Evolutionary conservation across 2,797 vertebrate genomes (phyloP).

Genomic region (Chiroxiphia lanceolata): DNA sequence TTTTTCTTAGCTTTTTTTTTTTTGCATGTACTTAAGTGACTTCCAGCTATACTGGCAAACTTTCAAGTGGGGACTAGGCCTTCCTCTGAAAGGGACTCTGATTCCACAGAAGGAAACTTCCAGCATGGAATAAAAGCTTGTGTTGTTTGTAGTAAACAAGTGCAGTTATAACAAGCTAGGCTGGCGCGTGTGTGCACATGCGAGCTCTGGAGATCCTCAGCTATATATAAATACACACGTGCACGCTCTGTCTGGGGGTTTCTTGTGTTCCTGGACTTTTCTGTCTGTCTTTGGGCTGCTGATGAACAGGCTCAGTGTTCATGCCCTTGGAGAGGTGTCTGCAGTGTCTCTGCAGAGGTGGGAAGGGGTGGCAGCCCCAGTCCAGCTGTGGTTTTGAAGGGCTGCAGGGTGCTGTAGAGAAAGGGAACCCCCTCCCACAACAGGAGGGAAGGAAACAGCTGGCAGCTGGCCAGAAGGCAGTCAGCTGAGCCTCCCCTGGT

Average conservation of each 20-base stretch:
- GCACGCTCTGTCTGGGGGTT: not conserved
- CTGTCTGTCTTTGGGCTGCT: not conserved
- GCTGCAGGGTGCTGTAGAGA: not conserved
- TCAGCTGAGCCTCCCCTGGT: slow-evolving; percentile 2
- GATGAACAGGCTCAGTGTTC: not conserved
- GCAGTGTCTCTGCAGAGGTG: not conserved
- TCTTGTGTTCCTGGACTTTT: not conserved
- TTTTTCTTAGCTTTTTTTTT: not conserved
- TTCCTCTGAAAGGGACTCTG: slow-evolving; percentile 43
- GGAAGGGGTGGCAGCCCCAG: not conserved
- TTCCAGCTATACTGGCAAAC: slow-evolving; percentile 35
- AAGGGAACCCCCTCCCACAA: not conserved
- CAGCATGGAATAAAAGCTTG: slow-evolving; percentile 27
- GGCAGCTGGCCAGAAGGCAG: not conserved
- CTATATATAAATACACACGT: not conserved
- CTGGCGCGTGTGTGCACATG: not conserved
- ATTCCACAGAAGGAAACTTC: slow-evolving; percentile 31
- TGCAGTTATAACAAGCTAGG: not conserved
- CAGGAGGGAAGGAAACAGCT: not conserved
- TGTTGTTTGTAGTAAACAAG: slow-evolving; percentile 56
- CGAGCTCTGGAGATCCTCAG: not conserved
- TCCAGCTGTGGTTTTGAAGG: not conserved
- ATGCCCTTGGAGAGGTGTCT: not conserved
- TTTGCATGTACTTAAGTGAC: not conserved
- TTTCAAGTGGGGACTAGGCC: slow-evolving; percentile 7